Percentiles rank a stretch among this genome's conserved stretches.
These are phyloP conservation scores for Ophonus ardosiacus DNA, from an alignment of 2,888 invertebrate species.

Conservation along the genomic window DNA sequence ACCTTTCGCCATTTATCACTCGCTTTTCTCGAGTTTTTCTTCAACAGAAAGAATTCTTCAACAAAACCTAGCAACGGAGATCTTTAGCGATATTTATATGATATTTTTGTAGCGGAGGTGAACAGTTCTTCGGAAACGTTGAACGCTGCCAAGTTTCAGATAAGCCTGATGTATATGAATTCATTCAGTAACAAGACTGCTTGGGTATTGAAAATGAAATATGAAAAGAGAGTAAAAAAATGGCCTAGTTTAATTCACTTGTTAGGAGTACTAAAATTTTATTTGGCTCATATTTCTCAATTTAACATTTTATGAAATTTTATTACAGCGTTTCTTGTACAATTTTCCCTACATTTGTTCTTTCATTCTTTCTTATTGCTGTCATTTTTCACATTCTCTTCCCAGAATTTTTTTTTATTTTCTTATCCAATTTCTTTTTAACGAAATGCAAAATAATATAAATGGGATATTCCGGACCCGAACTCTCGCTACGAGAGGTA, in stretches of 20 bases:
- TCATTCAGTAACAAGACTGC: neutral
- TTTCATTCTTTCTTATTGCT: neutral
- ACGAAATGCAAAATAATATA: too few species aligned
- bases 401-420: neutral
- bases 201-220: neutral
- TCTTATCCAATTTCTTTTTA: neutral
- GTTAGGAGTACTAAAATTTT: neutral
- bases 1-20: slow-evolving; percentile 15
- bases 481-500: too few species aligned
- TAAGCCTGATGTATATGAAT: neutral
- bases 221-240: neutral
- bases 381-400: neutral
- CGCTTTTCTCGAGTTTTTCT: slow-evolving; percentile 13
- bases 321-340: neutral
- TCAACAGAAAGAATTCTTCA: neutral
- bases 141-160: neutral
- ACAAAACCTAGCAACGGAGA: neutral
- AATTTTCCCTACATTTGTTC: neutral
- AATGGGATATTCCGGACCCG: too few species aligned
- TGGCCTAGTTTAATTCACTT: neutral
- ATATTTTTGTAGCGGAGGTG: slow-evolving; percentile 3
- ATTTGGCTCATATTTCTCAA: neutral
- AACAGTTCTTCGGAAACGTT: slow-evolving; percentile 2
- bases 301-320: neutral
- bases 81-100: slow-evolving; percentile 27